A percentile compares a stretch with the other conserved stretches of the same genome.
These are phyloP conservation scores for Cryptomyrus ogoouensis DNA, from an alignment of 2,113 vertebrate genomes.

Conservation along the genomic window DNA sequence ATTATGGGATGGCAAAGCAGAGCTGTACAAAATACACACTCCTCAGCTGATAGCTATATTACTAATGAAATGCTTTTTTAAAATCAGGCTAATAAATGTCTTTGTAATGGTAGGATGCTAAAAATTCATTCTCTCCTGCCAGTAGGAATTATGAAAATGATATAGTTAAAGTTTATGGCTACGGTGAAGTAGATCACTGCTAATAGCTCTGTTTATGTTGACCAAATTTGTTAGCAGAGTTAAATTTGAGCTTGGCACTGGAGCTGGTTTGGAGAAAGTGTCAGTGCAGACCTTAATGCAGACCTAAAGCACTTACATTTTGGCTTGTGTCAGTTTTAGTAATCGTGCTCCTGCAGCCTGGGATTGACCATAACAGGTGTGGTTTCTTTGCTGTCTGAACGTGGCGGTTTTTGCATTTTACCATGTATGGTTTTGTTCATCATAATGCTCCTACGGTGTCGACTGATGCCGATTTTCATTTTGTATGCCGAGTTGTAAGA, in stretches of 20 bases:
- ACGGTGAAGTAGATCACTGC: neutral
- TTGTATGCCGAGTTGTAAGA: neutral
- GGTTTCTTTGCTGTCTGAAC: neutral
- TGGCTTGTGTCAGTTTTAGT: neutral
- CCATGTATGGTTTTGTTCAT: neutral
- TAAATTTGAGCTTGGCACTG: neutral
- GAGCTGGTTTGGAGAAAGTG: neutral
- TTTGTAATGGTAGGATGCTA: neutral
- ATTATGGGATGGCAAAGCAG: neutral
- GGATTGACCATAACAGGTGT: neutral
- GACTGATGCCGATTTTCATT: neutral
- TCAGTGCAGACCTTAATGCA: neutral
- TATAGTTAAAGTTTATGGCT: neutral
- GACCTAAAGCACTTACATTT: neutral
- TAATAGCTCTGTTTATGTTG: neutral
- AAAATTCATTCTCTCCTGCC: neutral
- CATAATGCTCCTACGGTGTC: neutral
- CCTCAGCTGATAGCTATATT: neutral
- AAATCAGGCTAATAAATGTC: neutral
- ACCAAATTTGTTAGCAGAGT: neutral
- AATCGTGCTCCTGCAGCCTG: neutral
- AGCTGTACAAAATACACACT: neutral
- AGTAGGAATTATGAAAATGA: neutral
- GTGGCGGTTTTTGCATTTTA: neutral
- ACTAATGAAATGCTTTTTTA: neutral